A percentile compares a stretch with the other conserved stretches of the same genome.
Evolutionary conservation across 2,113 vertebrate genomes (phyloP).

Genomic region (Etheostoma cragini): DNA sequence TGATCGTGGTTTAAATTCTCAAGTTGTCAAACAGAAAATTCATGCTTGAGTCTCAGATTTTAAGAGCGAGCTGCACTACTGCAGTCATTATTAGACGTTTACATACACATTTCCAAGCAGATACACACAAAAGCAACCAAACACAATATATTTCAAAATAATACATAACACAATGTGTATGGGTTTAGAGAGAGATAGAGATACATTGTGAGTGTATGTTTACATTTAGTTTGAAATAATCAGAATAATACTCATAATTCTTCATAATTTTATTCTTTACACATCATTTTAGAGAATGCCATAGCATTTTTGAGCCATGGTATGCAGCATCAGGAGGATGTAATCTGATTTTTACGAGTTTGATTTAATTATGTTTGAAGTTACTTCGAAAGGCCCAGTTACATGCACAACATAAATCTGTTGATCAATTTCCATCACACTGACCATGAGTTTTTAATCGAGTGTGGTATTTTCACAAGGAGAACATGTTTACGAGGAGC

Average conservation of each 20-base stretch:
- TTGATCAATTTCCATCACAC: not conserved
- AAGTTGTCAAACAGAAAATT: slow-evolving; percentile 30
- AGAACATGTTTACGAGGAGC: slow-evolving; percentile 20
- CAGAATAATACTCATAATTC: not conserved
- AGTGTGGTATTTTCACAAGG: slow-evolving; percentile 8
- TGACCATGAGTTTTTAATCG: not conserved
- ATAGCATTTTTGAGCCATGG: not conserved
- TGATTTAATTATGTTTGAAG: not conserved
- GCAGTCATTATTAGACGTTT: not conserved
- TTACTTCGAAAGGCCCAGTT: not conserved
- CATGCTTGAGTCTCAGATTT: not conserved
- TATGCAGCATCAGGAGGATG: not conserved
- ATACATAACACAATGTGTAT: not conserved
- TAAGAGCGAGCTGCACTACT: not conserved
- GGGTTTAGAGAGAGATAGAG: not conserved
- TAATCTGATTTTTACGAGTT: not conserved
- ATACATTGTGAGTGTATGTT: not conserved
- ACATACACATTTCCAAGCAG: not conserved
- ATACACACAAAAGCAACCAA: not conserved
- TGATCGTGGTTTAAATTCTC: slow-evolving; percentile 23
- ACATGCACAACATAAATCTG: not conserved
- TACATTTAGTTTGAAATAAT: not conserved
- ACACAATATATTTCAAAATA: not conserved
- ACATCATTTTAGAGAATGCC: not conserved
- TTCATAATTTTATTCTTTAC: not conserved